Evolutionary conservation across 2,888 invertebrate genomes (phyloP), one percentile per base, ranked within the genome.

Genomic region (Tigriopus californicus): DNA sequence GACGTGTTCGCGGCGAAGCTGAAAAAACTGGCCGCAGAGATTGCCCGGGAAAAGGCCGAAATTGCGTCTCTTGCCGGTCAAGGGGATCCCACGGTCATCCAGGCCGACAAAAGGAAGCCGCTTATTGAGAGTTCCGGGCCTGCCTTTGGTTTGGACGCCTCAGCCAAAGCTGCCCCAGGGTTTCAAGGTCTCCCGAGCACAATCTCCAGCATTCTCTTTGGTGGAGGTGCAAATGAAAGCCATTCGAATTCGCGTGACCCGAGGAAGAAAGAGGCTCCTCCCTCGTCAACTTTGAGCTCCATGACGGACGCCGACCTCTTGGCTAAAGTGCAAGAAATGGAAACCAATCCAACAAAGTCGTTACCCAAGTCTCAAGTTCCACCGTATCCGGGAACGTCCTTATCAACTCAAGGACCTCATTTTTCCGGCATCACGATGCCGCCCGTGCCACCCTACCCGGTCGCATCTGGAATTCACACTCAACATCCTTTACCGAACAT

Each of bases 261-360:
- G 6, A 15, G 49, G 15, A 49, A 49, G 11, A 49, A 49, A 49
- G n/a, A 65, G 59, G 61, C 65, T 61, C 65, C 69, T 52, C 65
- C 65, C 41, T 68, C 65, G 42, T 68, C 75, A 62, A 75, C 76
- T 3, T 65, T 78, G 41, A 74, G 77, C 63, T 73, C 74, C 0
- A 66, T 78, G 51, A 74, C 76, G 41, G 78, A 78, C 64, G 73
- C 74, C 61, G 78, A 79, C 64, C 66, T 78, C 41, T 76, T 78
- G 25, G 73, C 74, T 62, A 77, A 77, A 67, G 78, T 77, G 0
- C 75, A 74, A 25, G 77, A 78, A 67, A 76, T 78, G 72, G 66
- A 77, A 22, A 49, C 4, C 8, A 33, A 33, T 33, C 33, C 33
- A 33, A 33, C 33, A 33, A 33, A 33, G 8, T 33, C 33, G 3